Percentiles rank a stretch among this genome's conserved stretches.
phyloP scores from a whole-genome alignment of 2,113 vertebrate genomes.

The Etheostoma cragini region DNA sequence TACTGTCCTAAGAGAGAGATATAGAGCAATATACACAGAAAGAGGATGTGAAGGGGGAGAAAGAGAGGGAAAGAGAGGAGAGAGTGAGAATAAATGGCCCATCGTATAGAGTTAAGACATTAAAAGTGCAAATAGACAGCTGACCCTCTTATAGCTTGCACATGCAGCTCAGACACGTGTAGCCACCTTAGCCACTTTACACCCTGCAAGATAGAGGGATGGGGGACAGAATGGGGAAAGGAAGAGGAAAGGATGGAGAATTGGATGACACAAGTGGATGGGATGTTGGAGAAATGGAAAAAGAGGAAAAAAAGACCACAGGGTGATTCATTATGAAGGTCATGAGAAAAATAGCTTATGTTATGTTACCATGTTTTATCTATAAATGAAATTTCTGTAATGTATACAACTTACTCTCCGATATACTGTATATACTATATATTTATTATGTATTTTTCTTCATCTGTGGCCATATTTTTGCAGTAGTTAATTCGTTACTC shows the following conservation, averaged over 20 bases:
- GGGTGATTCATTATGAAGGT: neutral
- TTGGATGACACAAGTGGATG: slow-evolving; percentile 58
- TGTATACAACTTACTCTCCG: neutral
- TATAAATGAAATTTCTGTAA: neutral
- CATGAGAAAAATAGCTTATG: no score
- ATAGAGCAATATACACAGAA: slow-evolving; percentile 74
- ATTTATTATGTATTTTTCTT: neutral
- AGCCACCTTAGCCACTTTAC: slow-evolving; percentile 77
- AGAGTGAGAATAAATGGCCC: slow-evolving; percentile 82
- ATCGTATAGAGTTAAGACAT: slow-evolving; percentile 82
- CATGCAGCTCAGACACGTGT: slow-evolving; percentile 61
- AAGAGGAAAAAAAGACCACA: neutral
- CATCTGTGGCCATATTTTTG: slow-evolving; percentile 21
- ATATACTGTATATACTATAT: neutral
- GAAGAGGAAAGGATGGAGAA: slow-evolving; percentile 42
- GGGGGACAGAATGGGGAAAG: slow-evolving; percentile 50
- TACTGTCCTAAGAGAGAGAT: slow-evolving; percentile 82
- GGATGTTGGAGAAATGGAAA: slow-evolving; percentile 44
- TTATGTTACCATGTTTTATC: neutral
- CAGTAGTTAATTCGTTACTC: slow-evolving; percentile 16
- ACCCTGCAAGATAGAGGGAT: slow-evolving; percentile 66
- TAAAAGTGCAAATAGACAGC: slow-evolving; percentile 86
- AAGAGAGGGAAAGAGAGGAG: slow-evolving; percentile 47
- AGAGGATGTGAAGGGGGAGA: slow-evolving; percentile 49
- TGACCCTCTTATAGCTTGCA: slow-evolving; percentile 82